phyloP scores from a whole-genome alignment of 2,888 invertebrate genomes.

The Dicycla oo region DNA sequence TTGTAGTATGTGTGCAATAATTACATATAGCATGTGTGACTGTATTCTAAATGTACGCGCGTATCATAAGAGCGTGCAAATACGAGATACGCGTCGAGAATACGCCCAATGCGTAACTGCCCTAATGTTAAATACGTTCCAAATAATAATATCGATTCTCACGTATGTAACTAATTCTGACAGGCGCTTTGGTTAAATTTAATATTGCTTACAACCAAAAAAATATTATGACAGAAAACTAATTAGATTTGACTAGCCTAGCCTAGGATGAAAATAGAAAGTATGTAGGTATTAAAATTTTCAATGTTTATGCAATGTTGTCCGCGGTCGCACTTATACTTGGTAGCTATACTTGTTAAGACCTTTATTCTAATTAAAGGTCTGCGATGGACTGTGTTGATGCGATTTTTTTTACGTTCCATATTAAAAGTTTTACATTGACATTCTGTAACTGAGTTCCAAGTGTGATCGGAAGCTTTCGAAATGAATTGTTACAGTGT shows the following conservation, averaged over 20 bases:
- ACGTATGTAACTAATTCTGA: background rate
- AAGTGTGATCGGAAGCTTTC: background rate
- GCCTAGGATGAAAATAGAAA: slow-evolving; percentile 25
- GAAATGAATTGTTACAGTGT: background rate
- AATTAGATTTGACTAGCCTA: slow-evolving; percentile 15
- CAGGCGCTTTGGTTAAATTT: background rate
- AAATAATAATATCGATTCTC: slow-evolving; percentile 9
- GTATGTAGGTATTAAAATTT: slow-evolving; percentile 40
- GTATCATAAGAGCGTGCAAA: background rate
- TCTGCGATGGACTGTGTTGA: slow-evolving; percentile 24
- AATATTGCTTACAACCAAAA: slow-evolving; percentile 35
- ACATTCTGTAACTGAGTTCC: background rate
- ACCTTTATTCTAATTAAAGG: slow-evolving; percentile 15
- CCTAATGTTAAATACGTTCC: background rate
- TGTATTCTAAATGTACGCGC: background rate
- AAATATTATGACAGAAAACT: slow-evolving; percentile 19
- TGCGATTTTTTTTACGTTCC: background rate
- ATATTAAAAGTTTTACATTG: slow-evolving; percentile 1
- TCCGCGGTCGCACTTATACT: slow-evolving; percentile 44
- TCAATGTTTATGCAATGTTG: slow-evolving; percentile 46
- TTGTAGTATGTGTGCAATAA: background rate
- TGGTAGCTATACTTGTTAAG: slow-evolving; percentile 47
- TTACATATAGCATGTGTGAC: background rate
- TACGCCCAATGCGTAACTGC: background rate
- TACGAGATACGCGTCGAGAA: background rate